A percentile compares a stretch with the other conserved stretches of the same genome.
Conservation (phyloP, 2,113 vertebrate genomes). For the Phalacrocorax aristotelis region DNA sequence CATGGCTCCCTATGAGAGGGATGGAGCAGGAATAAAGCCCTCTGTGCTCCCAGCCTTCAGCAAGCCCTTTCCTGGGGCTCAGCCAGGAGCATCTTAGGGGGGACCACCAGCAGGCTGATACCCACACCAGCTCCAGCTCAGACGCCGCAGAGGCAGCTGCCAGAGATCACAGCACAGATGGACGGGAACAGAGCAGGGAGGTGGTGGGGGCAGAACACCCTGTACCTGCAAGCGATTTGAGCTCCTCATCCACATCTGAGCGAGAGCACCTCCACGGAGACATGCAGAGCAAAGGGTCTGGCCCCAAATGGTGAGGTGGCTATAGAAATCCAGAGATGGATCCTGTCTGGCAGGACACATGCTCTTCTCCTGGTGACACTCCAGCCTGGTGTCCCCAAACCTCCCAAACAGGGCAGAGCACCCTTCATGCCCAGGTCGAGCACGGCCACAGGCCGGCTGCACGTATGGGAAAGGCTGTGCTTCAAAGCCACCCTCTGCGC, state of each 20-base stretch:
- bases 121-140: not conserved
- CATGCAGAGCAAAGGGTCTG: not conserved
- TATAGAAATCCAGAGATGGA: not conserved
- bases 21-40: not conserved
- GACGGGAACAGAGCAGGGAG: fast-evolving
- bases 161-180: not conserved
- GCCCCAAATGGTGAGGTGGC: not conserved
- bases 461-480: fast-evolving
- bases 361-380: not conserved
- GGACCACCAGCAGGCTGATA: not conserved
- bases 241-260: not conserved
- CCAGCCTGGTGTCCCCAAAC: not conserved
- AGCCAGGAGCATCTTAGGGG: not conserved
- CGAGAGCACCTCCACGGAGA: not conserved
- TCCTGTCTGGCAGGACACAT: not conserved
- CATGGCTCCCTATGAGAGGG: not conserved
- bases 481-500: not conserved
- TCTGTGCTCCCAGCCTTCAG: not conserved
- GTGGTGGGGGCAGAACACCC: not conserved
- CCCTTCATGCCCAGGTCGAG: fast-evolving
- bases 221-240: fast-evolving
- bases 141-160: not conserved
- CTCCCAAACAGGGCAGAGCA: not conserved
- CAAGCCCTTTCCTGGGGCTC: not conserved
- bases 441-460: not conserved